Conservation (phyloP, 1,140 invertebrate genomes). For the Aplysia californica region DNA sequence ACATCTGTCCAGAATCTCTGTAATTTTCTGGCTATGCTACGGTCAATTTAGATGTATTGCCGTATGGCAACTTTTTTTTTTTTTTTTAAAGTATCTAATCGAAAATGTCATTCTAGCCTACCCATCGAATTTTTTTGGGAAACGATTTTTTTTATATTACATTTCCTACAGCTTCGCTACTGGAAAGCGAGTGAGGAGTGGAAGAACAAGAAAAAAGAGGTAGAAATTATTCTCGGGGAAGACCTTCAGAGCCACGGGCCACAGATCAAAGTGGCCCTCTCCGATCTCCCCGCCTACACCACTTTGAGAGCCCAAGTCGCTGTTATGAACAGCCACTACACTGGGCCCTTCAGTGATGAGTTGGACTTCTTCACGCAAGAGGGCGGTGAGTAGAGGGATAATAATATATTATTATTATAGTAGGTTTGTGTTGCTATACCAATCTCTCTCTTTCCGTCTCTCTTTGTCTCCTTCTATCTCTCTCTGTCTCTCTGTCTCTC, state of each 20-base stretch:
- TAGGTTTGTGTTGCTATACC: too few relatives aligned
- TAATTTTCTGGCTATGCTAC: too few relatives aligned
- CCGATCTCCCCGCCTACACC: slow-evolving; percentile 74
- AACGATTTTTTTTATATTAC: too few relatives aligned
- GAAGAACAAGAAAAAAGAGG: slow-evolving; percentile 56
- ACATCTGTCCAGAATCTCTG: too few relatives aligned
- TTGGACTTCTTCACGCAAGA: slow-evolving; percentile 91
- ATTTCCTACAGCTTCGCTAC: slow-evolving; percentile 51
- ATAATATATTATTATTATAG: background rate
- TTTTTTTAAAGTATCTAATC: too few relatives aligned
- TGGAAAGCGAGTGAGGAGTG: slow-evolving; percentile 62
- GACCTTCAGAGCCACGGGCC: slow-evolving; percentile 42
- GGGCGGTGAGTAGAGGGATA: slow-evolving; percentile 57
- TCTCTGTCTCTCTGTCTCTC: too few relatives aligned
- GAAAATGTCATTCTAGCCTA: too few relatives aligned
- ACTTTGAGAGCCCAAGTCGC: slow-evolving; percentile 91
- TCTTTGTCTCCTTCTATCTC: too few relatives aligned
- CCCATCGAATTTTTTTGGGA: too few relatives aligned
- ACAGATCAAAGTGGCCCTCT: slow-evolving; percentile 52
- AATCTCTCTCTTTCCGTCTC: too few relatives aligned
- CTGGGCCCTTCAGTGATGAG: slow-evolving; percentile 88
- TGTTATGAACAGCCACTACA: slow-evolving; percentile 90
- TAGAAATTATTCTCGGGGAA: slow-evolving; percentile 55
- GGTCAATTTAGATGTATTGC: too few relatives aligned
- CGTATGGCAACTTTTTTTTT: too few relatives aligned